Percentiles rank a stretch among this genome's conserved stretches.
Evolutionary conservation across 2,888 invertebrate genomes (phyloP).

Genomic region (Eristalis pertinax): DNA sequence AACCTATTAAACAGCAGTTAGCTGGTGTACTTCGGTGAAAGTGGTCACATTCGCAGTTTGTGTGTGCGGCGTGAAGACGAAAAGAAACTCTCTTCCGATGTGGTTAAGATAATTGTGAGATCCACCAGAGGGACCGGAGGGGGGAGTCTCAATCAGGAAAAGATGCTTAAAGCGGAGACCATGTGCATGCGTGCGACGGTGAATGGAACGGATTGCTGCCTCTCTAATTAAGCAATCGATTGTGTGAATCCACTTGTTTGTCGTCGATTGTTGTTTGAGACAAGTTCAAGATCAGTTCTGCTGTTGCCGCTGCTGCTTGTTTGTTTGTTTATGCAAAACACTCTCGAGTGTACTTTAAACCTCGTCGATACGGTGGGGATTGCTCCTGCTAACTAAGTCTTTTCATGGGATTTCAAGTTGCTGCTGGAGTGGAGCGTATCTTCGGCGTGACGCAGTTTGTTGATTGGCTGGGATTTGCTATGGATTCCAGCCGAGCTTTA

Average conservation of each 20-base stretch:
- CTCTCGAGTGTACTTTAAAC: neutral
- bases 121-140: neutral
- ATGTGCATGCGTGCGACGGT: slow-evolving; percentile 1
- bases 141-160: neutral
- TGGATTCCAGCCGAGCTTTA: neutral
- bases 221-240: slow-evolving; percentile 35
- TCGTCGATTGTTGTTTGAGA: neutral
- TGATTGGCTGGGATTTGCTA: neutral
- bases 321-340: neutral
- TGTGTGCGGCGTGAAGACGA: neutral
- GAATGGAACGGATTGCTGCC: neutral
- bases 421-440: neutral
- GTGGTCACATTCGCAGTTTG: slow-evolving; percentile 38
- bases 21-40: slow-evolving; percentile 51
- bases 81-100: slow-evolving; percentile 49
- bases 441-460: neutral
- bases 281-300: neutral
- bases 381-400: neutral
- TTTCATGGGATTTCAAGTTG: neutral
- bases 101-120: slow-evolving; percentile 40
- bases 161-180: neutral
- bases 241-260: slow-evolving; percentile 9
- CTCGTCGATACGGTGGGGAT: neutral
- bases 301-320: neutral
- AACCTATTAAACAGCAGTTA: slow-evolving; percentile 49